Evolutionary conservation across 2,888 invertebrate species (phyloP), one percentile per base, ranked within the genome.

Genomic region (Erynnis tages): DNA sequence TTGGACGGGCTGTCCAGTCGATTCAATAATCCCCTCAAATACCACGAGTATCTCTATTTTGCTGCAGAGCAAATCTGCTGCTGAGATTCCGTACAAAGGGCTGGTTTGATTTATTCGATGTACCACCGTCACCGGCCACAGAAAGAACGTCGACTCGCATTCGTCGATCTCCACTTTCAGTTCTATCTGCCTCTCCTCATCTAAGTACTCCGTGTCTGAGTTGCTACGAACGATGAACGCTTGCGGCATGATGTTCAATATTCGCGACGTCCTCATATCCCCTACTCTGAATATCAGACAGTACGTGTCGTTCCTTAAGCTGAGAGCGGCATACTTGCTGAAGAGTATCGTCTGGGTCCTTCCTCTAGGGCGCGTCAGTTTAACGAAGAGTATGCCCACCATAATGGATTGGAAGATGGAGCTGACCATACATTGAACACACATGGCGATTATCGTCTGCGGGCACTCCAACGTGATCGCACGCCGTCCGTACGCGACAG

Each of bases 111-210:
- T 94, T 64, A 99, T 98, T 55, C 92, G 92, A 76, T 99, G 99
- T 11, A 97, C 94, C 19, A 98, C 94, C 4, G 97, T 95, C 75
- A 97, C 93, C 0, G 99, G 99, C 99, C 98, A 99, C 55, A 99
- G 94, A 72, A 99, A 96, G 85, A 99, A 98, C 3, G 98, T 90
- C 5, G 97, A 95, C 58, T 95, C 94, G 65, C 96, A 96, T 16
- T 95, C 96, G 69, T 97, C 96, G n/a, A 94, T 92, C 61, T 92
- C 91, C 0, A 94, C 91, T 50, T 91, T 85, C 21, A 97, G 81
- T 71, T 97, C 96, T 25, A 94, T 94, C 73, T 97, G 97, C 73
- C 95, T 94, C 67, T 94, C 94, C 3, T 93, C 93, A 65, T 97
- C 90, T 27, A 94, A 82, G 38, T 59, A 59, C 72, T 96, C 94